phyloP scores from a whole-genome alignment of 2,113 vertebrate species.

The Buteo buteo region DNA sequence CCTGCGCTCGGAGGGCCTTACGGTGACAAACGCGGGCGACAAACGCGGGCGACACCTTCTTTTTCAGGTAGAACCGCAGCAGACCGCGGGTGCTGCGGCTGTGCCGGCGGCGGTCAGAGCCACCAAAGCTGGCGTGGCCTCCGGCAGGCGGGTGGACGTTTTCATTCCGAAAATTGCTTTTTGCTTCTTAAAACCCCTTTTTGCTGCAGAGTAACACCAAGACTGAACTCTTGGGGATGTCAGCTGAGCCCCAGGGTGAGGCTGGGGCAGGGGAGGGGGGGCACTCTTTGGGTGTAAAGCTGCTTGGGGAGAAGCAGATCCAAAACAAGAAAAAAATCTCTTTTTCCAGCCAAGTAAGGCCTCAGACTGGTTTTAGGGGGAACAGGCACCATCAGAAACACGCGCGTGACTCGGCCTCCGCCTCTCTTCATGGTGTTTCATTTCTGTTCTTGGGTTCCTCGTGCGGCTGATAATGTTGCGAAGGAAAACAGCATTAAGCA shows the following conservation, averaged over 20 bases:
- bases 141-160: rapidly evolving
- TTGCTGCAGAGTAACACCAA: too few species aligned
- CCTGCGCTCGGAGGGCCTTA: rapidly evolving
- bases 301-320: background rate
- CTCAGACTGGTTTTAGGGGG: background rate
- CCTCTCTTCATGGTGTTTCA: rapidly evolving
- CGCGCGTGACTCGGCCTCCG: rapidly evolving
- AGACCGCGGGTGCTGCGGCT: too few species aligned
- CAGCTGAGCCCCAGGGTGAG: background rate
- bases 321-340: background rate
- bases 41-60: background rate
- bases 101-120: rapidly evolving
- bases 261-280: rapidly evolving
- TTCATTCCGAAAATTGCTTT: background rate
- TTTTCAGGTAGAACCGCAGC: background rate
- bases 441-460: background rate
- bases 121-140: background rate
- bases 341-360: background rate
- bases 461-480: rapidly evolving
- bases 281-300: background rate
- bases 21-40: background rate
- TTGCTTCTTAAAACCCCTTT: background rate
- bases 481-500: background rate
- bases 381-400: background rate
- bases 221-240: background rate